Percentiles rank a stretch among this genome's conserved stretches.
phyloP scores from a whole-genome alignment of 2,797 vertebrate genomes.

The Gymnocypris eckloni region DNA sequence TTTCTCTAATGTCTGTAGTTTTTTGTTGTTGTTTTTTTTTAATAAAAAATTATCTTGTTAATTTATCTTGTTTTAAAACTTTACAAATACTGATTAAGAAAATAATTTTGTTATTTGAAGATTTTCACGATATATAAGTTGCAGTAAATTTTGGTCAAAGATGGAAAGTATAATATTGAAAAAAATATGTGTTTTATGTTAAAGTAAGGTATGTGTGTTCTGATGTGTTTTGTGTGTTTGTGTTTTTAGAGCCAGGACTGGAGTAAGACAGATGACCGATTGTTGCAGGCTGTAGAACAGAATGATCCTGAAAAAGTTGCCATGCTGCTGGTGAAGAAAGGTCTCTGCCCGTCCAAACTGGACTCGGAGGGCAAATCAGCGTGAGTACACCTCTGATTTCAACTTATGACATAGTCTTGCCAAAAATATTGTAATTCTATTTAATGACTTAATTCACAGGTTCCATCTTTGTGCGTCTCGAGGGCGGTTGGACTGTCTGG shows the following conservation, averaged over 20 bases:
- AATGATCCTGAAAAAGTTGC: conserved; percentile 92
- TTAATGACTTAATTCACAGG: conserved; percentile 66
- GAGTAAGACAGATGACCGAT: conserved; percentile 93
- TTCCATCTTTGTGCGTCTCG: conserved; percentile 86
- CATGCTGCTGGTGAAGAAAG: conserved; percentile 91
- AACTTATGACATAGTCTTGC: neutral
- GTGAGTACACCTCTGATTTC: conserved; percentile 79
- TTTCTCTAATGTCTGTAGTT: no score
- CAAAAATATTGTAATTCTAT: neutral
- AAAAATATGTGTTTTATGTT: neutral
- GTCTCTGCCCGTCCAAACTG: conserved; percentile 90
- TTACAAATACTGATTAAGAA: neutral
- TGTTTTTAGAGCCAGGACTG: conserved; percentile 89
- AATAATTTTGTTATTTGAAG: neutral
- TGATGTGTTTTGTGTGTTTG: conserved; percentile 27
- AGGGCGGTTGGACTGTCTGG: conserved; percentile 87
- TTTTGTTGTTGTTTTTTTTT: neutral
- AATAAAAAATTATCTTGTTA: neutral
- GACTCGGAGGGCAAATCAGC: conserved; percentile 94
- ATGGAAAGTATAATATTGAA: neutral
- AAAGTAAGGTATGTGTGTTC: conserved; percentile 41
- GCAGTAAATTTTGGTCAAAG: neutral
- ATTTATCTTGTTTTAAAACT: neutral
- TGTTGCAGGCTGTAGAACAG: conserved; percentile 95
- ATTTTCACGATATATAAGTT: neutral